Evolutionary conservation across 1,140 invertebrate species (phyloP), one percentile per base, ranked within the genome.

Genomic region (Micrasema minimum): DNA sequence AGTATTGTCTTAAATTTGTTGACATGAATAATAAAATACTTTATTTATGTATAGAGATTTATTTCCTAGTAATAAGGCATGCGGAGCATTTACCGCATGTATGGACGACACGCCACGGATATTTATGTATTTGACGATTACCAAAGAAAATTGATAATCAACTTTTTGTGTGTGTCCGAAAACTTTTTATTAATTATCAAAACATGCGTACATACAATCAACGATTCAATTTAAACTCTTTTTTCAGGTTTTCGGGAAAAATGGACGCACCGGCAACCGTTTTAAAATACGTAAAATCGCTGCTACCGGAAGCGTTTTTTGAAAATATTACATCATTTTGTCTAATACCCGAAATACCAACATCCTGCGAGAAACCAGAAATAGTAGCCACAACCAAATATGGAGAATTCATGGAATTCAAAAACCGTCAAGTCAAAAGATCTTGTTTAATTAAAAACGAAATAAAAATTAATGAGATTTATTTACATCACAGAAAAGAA

Each of bases 381-480:
- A 26, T 71, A 7, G 66, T 69, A 1, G 37, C 68, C 4, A 55
- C 48, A 1, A 74, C 72, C 5, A 71, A 71, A 50, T 12, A 46
- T 9, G 65, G 72, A 37, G 72, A 74, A 65, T 23, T 74, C 14
- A 43, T 74, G 6, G 65, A 71, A 38, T 50, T 74, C 7, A 65
- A 53, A 31, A 38, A 74, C 65, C 68, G 69, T 12, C 46, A 26
- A 9, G 35, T 62, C 7, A 46, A 55, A 12, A 4, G 12, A 22
- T 68, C 72, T 1, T 64, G 14, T 38, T n/a, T 41, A 12, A 2
- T 67, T 7, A 5, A 22, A 22, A 20, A n/a, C 0, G 23, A 62
- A 9, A 5, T 23, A 18, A 11, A 64, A 50, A 43, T 41, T 14
- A 50, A 50, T 6, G 26, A 66, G 41, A 55, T 74, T 20, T 20